Conservation (phyloP, 2,797 vertebrate species). For the Thamnophis elegans region DNA sequence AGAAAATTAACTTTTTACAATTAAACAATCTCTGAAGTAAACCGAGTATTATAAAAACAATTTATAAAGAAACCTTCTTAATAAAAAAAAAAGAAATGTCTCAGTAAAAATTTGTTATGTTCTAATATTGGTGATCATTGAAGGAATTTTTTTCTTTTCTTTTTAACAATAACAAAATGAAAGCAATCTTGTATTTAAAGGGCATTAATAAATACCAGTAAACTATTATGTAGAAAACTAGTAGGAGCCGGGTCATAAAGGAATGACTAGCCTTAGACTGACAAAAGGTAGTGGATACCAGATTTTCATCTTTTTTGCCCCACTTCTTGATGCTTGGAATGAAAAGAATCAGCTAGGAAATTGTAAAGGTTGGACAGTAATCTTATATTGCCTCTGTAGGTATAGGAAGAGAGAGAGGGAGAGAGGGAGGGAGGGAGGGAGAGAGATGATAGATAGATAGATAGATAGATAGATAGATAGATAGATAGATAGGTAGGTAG, state of each 20-base stretch:
- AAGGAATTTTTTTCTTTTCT: background rate
- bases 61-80: background rate
- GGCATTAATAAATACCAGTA: background rate
- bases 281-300: background rate
- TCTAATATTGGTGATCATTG: background rate
- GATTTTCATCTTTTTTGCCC: background rate
- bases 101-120: background rate
- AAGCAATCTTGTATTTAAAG: background rate
- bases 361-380: background rate
- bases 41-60: background rate
- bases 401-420: too few species aligned
- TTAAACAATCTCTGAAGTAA: slow-evolving; percentile 5
- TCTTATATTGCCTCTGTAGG: background rate
- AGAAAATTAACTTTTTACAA: background rate
- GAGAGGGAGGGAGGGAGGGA: too few species aligned
- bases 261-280: background rate
- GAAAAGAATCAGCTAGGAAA: background rate
- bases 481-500: too few species aligned
- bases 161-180: background rate
- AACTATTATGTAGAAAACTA: background rate
- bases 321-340: background rate
- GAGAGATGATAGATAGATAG: too few species aligned
- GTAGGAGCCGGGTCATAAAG: background rate
- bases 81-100: background rate
- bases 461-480: too few species aligned